These are phyloP conservation scores for Ceraclea dissimilis DNA, from an alignment of 2,888 invertebrate genomes.

Conservation along the genomic window DNA sequence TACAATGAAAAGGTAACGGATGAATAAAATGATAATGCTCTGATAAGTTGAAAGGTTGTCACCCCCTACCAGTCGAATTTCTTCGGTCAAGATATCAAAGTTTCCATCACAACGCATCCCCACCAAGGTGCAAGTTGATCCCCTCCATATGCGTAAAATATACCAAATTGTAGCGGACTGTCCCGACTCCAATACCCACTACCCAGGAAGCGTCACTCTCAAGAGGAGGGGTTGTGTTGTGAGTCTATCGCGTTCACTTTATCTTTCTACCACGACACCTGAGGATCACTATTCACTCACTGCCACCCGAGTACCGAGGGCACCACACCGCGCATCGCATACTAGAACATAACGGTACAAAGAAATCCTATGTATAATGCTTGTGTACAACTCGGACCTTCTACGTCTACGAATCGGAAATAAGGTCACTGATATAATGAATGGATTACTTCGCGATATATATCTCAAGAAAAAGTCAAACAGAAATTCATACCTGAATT, in stretches of 20 bases:
- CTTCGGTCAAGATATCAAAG: constrained; percentile 19
- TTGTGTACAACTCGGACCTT: not conserved
- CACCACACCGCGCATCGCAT: not conserved
- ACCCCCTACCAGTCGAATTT: constrained; percentile 41
- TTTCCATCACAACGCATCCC: constrained; percentile 41
- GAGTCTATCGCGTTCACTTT: not conserved
- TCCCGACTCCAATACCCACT: constrained; percentile 19
- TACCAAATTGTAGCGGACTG: constrained; percentile 42
- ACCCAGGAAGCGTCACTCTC: constrained; percentile 8
- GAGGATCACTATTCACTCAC: not conserved
- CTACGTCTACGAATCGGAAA: not conserved
- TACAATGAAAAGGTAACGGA: constrained; percentile 4
- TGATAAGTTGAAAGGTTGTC: constrained; percentile 36
- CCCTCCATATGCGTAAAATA: constrained; percentile 44
- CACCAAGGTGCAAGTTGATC: constrained; percentile 45
- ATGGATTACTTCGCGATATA: not conserved
- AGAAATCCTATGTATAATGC: not conserved
- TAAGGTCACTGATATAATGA: not conserved
- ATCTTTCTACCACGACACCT: not conserved
- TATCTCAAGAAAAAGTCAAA: not conserved
- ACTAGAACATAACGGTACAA: constrained; percentile 42
- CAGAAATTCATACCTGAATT: not conserved
- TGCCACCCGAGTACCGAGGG: not conserved
- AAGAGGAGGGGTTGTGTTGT: constrained; percentile 18
- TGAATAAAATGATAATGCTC: not conserved